Percentiles rank a stretch among this genome's conserved stretches.
phyloP scores from a whole-genome alignment of 92 coral and sea anemone species.

The Parazoanthus darwini region DNA sequence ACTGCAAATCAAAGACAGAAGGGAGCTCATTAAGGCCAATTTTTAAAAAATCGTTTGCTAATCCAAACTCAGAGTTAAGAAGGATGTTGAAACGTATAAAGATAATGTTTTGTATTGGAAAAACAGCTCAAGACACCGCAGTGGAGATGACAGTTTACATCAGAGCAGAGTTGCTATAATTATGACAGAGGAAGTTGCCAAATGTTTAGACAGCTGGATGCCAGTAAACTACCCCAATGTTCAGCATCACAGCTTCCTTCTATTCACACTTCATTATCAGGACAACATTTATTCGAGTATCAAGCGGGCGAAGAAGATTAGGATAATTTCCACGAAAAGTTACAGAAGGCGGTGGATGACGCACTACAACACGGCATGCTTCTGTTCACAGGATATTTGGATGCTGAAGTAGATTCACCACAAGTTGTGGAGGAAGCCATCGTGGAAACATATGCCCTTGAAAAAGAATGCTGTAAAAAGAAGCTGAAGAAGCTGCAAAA shows the following conservation, averaged over 20 bases:
- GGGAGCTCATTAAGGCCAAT: too few relatives aligned
- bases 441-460: too few relatives aligned
- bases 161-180: conserved; percentile 24
- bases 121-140: background rate
- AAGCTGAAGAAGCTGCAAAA: too few relatives aligned
- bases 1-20: too few relatives aligned
- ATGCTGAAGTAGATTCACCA: background rate
- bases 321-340: background rate
- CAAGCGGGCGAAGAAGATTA: background rate
- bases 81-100: background rate
- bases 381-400: background rate
- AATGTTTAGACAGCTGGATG: conserved; percentile 16
- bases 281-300: background rate
- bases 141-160: background rate
- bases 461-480: too few relatives aligned
- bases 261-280: background rate
- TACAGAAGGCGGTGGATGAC: background rate
- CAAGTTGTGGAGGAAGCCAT: background rate
- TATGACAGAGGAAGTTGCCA: conserved; percentile 21
- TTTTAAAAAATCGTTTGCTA: too few relatives aligned
- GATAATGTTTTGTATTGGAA: background rate
- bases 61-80: too few relatives aligned
- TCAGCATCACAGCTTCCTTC: background rate
- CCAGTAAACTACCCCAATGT: background rate
- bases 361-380: background rate